phyloP scores from a whole-genome alignment of 2,113 vertebrate species.

The Gymnorhina tibicen region DNA sequence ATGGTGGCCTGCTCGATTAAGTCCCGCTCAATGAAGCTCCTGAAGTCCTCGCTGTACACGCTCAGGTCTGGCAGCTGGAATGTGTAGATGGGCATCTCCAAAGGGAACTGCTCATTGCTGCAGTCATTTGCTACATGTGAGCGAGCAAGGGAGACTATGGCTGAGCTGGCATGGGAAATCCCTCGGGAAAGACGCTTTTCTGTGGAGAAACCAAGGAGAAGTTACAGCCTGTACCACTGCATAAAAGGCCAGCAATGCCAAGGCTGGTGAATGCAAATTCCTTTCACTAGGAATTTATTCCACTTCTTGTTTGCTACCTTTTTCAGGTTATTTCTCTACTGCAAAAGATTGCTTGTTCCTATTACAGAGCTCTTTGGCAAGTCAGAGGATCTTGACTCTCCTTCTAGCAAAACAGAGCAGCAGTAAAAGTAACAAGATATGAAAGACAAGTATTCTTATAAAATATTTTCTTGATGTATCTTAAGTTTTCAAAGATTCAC shows the following conservation, averaged over 20 bases:
- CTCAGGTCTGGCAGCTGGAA: conserved; percentile 98
- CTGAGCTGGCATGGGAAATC: conserved; percentile 99
- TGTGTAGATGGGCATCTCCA: conserved; percentile 99
- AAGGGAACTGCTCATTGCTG: conserved; percentile 90
- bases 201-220: conserved; percentile 23
- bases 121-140: conserved; percentile 93
- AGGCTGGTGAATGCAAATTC: background rate
- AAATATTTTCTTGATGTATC: background rate
- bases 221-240: background rate
- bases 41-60: conserved; percentile 97
- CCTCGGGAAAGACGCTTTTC: conserved; percentile 96
- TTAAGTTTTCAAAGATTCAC: background rate
- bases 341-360: background rate
- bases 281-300: background rate
- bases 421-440: background rate
- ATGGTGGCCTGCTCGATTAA: conserved; percentile 97
- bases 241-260: background rate
- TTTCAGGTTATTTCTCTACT: background rate
- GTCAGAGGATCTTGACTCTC: background rate
- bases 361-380: background rate
- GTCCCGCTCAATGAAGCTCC: conserved; percentile 95
- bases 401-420: background rate
- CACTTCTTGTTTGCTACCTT: background rate
- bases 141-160: conserved; percentile 94
- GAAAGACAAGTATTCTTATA: background rate